These are phyloP conservation scores for Bolinopsis microptera DNA, from an alignment of 37 sponge, comb jelly and placozoan species.

Conservation along the genomic window DNA sequence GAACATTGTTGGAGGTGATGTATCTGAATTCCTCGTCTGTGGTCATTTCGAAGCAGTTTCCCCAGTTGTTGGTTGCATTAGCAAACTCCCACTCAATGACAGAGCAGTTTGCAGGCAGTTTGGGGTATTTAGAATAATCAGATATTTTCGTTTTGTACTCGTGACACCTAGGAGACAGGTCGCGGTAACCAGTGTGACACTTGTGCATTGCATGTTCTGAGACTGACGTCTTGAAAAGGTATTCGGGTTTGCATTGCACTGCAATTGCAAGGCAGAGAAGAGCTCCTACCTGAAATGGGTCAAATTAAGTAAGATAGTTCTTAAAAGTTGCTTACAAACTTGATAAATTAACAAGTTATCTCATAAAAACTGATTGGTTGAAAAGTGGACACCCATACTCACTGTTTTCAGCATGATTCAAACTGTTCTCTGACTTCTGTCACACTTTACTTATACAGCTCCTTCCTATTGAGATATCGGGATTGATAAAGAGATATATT, in stretches of 20 bases:
- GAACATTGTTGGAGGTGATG: conserved; percentile 55
- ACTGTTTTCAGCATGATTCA: no score
- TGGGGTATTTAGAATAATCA: not conserved
- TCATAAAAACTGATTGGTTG: no score
- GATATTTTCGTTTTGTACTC: not conserved
- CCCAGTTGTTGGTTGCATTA: conserved; percentile 24
- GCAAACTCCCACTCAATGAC: conserved; percentile 13
- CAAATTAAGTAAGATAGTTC: no score
- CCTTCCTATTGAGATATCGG: no score
- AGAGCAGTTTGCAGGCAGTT: conserved; percentile 51
- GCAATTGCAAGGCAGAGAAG: not conserved
- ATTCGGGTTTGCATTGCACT: conserved; percentile 42
- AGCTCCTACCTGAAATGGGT: conserved; percentile 10
- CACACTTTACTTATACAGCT: no score
- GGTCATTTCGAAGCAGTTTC: conserved; percentile 58
- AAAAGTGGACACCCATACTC: no score
- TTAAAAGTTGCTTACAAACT: no score
- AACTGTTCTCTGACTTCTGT: no score
- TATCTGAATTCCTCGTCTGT: conserved; percentile 62
- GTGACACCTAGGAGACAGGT: not conserved
- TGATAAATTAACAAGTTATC: no score
- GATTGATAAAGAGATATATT: no score
- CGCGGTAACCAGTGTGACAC: conserved; percentile 52
- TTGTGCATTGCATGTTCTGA: conserved; percentile 14
- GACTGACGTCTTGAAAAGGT: conserved; percentile 37